Evolutionary conservation across 2,113 vertebrate genomes (phyloP), one percentile per base, ranked within the genome.

Genomic region (Cercocebus atys): DNA sequence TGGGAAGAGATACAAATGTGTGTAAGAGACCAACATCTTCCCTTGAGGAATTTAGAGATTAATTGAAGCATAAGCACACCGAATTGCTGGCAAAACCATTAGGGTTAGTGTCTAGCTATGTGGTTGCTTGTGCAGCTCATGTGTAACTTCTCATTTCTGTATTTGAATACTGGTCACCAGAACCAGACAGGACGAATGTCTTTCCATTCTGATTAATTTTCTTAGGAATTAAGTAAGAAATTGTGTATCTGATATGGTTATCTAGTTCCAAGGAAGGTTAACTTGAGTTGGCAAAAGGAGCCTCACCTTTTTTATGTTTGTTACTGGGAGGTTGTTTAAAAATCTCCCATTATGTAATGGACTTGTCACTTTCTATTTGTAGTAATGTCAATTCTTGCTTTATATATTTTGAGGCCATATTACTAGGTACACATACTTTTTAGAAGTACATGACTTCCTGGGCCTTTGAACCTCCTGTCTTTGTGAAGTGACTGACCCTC

Each of bases 81-180:
- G 75, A 73, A 52, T 57, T 96, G 68, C 93, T 95, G 70, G 93
- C 61, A 90, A 5, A 96, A 55, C 57, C 68, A 68, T 59, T 52
- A 23, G 12, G n/a, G 13, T 89, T 94, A 70, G 50, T 35, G 11
- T 86, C 38, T 73, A n/a, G 59, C 82, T 86, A 0, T 66, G 30
- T 78, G 10, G 17, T 92, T 92, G 61, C 38, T 95, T 94, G 2
- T 96, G 43, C 22, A 52, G 68, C 61, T 75, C 23, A 40, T 93
- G 52, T 89, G 47, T 79, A 75, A 87, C 50, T 97, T 97, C 95
- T 61, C 75, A 32, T 95, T 96, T 97, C 79, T 92, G 43, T 73
- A 57, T 92, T 93, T 96, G 80, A 85, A 64, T 92, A 43, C 81
- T 80, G 81, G 73, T 94, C 94, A 93, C 80, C 30, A 50, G 84